A percentile compares a stretch with the other conserved stretches of the same genome.
Conservation (phyloP, 1,140 invertebrate species). For the Phymorhynchus buccinoides region DNA sequence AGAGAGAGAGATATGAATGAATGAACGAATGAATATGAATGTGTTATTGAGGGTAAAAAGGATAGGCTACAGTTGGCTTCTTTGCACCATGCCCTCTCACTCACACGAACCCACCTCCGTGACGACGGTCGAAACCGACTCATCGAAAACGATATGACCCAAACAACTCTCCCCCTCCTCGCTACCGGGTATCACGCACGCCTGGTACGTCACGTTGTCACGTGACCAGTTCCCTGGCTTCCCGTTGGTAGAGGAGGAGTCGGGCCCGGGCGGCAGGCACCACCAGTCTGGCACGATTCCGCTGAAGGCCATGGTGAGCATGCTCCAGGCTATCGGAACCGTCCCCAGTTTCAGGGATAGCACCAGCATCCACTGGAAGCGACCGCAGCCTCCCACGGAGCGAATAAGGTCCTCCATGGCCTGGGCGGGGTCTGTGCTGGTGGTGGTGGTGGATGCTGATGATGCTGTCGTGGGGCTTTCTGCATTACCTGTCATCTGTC, state of each 20-base stretch:
- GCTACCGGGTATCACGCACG: constrained; percentile 2
- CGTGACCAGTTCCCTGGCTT: constrained; percentile 7
- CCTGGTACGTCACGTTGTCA: constrained; percentile 39
- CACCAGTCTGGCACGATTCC: constrained; percentile 45
- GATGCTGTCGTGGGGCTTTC: neutral
- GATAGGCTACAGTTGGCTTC: too few species aligned
- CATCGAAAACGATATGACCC: constrained; percentile 3
- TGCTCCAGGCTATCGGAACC: constrained; percentile 40
- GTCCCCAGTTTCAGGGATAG: constrained; percentile 19
- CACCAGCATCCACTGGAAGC: constrained; percentile 45
- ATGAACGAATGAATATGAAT: too few species aligned
- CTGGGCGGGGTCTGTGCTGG: neutral
- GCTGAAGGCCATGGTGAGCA: constrained; percentile 50
- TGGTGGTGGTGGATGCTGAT: neutral
- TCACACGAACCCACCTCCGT: constrained; percentile 27
- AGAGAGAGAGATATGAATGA: too few species aligned
- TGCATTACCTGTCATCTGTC: too few species aligned
- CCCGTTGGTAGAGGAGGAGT: neutral
- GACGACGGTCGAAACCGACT: constrained; percentile 24
- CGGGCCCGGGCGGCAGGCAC: constrained; percentile 30
- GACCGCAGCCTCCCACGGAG: constrained; percentile 43
- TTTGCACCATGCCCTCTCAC: too few species aligned
- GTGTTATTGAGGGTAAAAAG: too few species aligned
- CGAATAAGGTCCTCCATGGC: constrained; percentile 40
- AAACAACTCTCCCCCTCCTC: neutral